Conservation (phyloP, 2,888 invertebrate species). For the Erebia aethiops region DNA sequence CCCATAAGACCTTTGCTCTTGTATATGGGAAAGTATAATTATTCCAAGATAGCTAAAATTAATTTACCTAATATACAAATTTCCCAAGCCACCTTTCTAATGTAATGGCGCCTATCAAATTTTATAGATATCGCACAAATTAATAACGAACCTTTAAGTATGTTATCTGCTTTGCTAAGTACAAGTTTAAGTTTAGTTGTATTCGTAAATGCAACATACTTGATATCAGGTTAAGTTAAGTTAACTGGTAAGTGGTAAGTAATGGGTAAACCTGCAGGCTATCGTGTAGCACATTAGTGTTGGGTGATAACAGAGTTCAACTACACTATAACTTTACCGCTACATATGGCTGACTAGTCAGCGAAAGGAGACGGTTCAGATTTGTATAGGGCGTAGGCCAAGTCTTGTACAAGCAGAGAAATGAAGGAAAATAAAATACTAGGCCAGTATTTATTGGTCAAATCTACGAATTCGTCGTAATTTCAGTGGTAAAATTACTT, state of each 20-base stretch:
- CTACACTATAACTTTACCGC: conserved; percentile 25
- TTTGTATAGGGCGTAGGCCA: no score
- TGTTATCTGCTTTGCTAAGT: neutral
- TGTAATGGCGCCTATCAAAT: neutral
- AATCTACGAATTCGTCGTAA: no score
- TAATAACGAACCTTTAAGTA: neutral
- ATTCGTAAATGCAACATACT: conserved; percentile 9
- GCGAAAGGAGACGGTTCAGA: no score
- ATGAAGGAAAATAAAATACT: no score
- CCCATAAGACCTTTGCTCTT: neutral
- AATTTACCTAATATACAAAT: neutral
- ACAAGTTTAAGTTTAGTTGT: conserved; percentile 10
- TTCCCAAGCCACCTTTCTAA: conserved; percentile 1
- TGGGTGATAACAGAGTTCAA: conserved; percentile 33
- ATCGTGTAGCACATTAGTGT: conserved; percentile 28
- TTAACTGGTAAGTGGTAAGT: conserved; percentile 16
- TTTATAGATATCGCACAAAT: neutral
- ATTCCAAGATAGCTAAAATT: neutral
- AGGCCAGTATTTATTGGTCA: no score
- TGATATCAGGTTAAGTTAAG: conserved; percentile 2
- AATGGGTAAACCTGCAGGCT: conserved; percentile 17
- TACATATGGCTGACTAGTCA: conserved; percentile 16
- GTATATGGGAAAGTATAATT: neutral
- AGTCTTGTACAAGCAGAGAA: no score
- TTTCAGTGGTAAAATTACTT: no score